Base-by-base conservation (phyloP, 2,888 invertebrate species). In the Dioctria linearis region DNA sequence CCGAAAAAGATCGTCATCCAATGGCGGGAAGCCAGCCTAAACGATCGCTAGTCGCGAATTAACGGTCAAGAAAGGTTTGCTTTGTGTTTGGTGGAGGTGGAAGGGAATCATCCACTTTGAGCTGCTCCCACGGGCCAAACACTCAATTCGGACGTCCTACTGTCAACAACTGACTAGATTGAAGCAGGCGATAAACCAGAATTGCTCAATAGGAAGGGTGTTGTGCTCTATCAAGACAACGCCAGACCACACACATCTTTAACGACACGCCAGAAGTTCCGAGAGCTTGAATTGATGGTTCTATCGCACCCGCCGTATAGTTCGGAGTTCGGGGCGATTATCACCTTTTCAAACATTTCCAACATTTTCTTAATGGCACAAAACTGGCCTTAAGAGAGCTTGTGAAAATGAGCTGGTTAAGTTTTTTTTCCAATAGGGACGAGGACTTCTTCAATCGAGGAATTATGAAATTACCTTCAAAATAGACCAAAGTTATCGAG, bases 271-370 rank as follows among this genome's bases (percentile, higher is more conserved):
- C 80, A 85, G 73, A 84, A 85, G 80, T 73, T 85, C 43, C 40
- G 75, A 73, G 82, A 84, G 82, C 82, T 84, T 80, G 83, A 83
- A 78, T 84, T 83, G 83, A 83, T 84, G 69, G 83, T 84, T 84
- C 81, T 83, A 42, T 80, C 81, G 80, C 83, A 84, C 82, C 83
- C 84, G 82, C 82, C 83, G 25, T 25, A 25, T 25, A 25, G 25
- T 25, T 25, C 25, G 59, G 83, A 84, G 80, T 78, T 84, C 75
- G 83, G 82, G 59, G 25, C 25, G 25, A 25, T 25, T 25, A 25
- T 25, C 25, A 25, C 25, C 25, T 1, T 25, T 25, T 25, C 25
- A 25, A 25, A 25, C 25, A 25, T 25, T 25, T 25, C 1, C 25
- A 25, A 25, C 0, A 25, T 2, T 25, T 25, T 25, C 25, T 0